Evolutionary conservation across 2,888 invertebrate genomes (phyloP), one percentile per base, ranked within the genome.

Genomic region (Trissolcus japonicus): DNA sequence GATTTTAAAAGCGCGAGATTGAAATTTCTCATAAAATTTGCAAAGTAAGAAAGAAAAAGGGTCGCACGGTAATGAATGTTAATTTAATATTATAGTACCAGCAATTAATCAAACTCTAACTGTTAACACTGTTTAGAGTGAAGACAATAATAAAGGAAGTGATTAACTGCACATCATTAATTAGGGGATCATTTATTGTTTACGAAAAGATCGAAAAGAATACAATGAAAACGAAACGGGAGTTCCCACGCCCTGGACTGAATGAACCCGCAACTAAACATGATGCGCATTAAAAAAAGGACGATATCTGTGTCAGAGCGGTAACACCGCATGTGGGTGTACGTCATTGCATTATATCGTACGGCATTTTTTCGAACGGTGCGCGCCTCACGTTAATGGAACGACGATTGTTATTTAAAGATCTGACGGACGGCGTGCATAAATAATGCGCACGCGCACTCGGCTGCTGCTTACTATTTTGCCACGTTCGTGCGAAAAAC

Each of bases 401-500:
- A 63, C 57, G 21, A 72, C 54, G 46, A 59, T 66, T 68, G 72
- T 72, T 66, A 62, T 72, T 76, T 66, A 67, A 76, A 72, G 72
- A 76, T 62, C 76, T 62, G 76, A 62, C 66, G 40, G 72, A 53
- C 63, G 60, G 63, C 43, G 75, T 60, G 68, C 60, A 61, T 69
- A 75, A 25, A 63, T 65, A 68, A 68, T 35, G 68, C 68, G 73
- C 77, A 68, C 77, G 68, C 59, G 71, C 68, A 68, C n/a, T 19
- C 19, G 56, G 66, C 51, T 56, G 53, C 25, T 54, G 69, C 72
- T 9, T 54, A 63, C 59, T 65, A 65, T 77, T 73, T 35, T 73
- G 65, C 73, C 73, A 65, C 73, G 54, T 57, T 73, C 61, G 60
- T 77, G 73, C 68, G 77, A 77, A 77, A 77, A 74, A 62, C 48